Conservation (phyloP, 1,140 invertebrate species). For the Lasaia peninsularis region DNA sequence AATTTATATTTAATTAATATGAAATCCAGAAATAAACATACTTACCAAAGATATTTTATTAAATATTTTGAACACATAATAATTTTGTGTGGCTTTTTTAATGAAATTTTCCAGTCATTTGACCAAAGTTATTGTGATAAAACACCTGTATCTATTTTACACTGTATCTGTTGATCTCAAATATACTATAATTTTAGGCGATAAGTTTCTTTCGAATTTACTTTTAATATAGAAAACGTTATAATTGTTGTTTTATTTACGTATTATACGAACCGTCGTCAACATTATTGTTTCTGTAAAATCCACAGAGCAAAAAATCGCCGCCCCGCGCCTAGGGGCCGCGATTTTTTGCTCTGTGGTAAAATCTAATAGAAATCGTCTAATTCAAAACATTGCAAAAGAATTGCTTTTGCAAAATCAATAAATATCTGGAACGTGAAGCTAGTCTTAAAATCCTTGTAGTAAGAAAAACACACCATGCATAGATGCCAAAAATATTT, state of each 20-base stretch:
- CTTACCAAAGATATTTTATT: background rate
- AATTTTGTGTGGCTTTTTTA: background rate
- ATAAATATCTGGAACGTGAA: too few relatives aligned
- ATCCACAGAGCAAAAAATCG: too few relatives aligned
- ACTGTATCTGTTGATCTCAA: slow-evolving; percentile 38
- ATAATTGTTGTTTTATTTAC: slow-evolving; percentile 10
- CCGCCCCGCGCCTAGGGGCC: too few relatives aligned
- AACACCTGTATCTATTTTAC: slow-evolving; percentile 27
- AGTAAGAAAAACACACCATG: too few relatives aligned
- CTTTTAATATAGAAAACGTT: slow-evolving; percentile 29
- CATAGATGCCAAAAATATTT: too few relatives aligned
- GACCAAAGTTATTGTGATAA: slow-evolving; percentile 57
- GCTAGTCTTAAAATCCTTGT: too few relatives aligned
- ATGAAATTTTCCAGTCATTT: background rate
- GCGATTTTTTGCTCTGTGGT: too few relatives aligned
- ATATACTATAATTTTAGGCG: slow-evolving; percentile 22
- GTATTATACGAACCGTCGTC: background rate
- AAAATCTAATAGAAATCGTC: too few relatives aligned
- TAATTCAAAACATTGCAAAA: too few relatives aligned
- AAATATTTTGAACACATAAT: background rate
- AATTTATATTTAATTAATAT: too few relatives aligned
- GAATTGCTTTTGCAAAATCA: too few relatives aligned
- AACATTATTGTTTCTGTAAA: background rate
- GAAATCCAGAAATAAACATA: background rate
- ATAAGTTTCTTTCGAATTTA: slow-evolving; percentile 21